phyloP scores from a whole-genome alignment of 1,140 invertebrate species.

The Parasteatoda tepidariorum region DNA sequence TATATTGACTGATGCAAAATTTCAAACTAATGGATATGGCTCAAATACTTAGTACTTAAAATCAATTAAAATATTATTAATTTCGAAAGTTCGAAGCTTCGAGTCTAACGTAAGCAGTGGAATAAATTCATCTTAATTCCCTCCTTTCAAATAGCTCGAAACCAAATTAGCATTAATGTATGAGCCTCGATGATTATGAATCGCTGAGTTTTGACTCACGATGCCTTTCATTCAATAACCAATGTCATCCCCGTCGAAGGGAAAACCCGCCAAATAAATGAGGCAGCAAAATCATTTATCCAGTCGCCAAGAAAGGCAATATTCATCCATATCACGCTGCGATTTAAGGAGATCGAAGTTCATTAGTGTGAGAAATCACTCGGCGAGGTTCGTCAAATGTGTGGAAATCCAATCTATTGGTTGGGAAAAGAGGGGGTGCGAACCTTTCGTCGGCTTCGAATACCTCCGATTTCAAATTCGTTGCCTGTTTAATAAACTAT shows the following conservation, averaged over 20 bases:
- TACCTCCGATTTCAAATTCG: slow-evolving; percentile 25
- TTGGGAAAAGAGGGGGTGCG: not conserved
- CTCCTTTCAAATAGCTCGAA: not conserved
- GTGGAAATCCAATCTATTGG: slow-evolving; percentile 47
- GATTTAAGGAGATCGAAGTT: slow-evolving; percentile 32
- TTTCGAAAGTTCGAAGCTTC: not conserved
- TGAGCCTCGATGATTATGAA: not conserved
- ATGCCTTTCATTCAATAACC: not conserved
- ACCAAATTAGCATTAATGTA: not conserved
- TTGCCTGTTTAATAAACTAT: slow-evolving; percentile 4
- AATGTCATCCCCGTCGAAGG: not conserved
- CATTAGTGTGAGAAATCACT: slow-evolving; percentile 41
- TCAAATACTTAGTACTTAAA: too few relatives aligned
- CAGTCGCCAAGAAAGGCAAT: not conserved
- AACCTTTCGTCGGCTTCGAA: slow-evolving; percentile 34
- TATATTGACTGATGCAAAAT: too few relatives aligned
- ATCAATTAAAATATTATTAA: not conserved
- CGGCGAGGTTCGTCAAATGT: slow-evolving; percentile 26
- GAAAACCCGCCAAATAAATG: not conserved
- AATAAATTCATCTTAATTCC: not conserved
- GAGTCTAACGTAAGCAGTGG: not conserved
- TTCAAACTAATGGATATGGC: too few relatives aligned
- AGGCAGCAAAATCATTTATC: slow-evolving; percentile 1
- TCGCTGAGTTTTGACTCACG: not conserved
- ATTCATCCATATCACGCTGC: not conserved